Conservation (phyloP, 2,113 vertebrate genomes). For the Trogon surrucura region DNA sequence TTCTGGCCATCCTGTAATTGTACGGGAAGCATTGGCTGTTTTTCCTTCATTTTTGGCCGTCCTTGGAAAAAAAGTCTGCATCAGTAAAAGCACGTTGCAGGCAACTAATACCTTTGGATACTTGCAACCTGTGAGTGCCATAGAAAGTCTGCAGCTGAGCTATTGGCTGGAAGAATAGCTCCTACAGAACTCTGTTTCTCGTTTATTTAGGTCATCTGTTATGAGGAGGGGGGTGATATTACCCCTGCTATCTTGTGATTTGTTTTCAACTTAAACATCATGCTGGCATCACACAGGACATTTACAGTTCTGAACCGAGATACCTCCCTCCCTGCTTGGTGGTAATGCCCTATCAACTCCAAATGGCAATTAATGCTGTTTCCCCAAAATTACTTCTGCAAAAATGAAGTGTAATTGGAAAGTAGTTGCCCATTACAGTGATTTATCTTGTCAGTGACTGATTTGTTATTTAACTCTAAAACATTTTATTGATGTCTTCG, state of each 20-base stretch:
- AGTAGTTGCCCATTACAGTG: constrained; percentile 50
- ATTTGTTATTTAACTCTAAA: constrained; percentile 63
- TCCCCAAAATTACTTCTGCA: constrained; percentile 46
- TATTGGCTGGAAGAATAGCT: background rate
- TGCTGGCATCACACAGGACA: constrained; percentile 37
- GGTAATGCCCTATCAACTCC: constrained; percentile 56
- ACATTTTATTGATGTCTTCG: constrained; percentile 54
- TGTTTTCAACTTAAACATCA: constrained; percentile 21
- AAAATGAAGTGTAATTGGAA: constrained; percentile 59
- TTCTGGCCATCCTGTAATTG: background rate
- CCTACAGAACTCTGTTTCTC: background rate
- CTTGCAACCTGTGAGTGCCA: background rate
- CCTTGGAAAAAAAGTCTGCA: background rate
- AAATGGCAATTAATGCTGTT: constrained; percentile 45
- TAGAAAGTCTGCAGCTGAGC: background rate
- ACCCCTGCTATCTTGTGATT: constrained; percentile 12
- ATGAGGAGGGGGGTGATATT: background rate
- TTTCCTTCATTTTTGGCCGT: background rate
- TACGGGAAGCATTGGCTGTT: rapidly evolving
- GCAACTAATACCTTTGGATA: background rate
- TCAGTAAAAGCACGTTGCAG: background rate
- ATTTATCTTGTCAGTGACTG: constrained; percentile 53
- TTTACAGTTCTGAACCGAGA: background rate
- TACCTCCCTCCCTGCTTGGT: background rate
- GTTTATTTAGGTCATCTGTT: constrained; percentile 30